Base-by-base conservation (phyloP, 2,888 invertebrate genomes). In the Cylindroiulus punctatus region DNA sequence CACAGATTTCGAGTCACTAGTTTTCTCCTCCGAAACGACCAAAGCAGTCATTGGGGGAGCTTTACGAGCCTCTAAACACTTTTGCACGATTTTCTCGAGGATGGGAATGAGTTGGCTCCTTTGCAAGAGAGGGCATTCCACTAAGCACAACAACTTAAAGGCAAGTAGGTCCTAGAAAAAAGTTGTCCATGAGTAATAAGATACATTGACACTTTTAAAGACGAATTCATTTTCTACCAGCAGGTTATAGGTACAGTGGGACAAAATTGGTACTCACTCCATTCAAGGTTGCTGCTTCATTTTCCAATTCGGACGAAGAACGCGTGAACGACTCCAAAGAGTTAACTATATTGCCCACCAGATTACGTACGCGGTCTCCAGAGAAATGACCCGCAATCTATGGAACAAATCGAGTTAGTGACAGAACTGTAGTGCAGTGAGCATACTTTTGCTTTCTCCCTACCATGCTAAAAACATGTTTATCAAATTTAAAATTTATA, bases 291-390 rank as follows among this genome's bases (percentile, higher is more conserved):
- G 5, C 30, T 5, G 47, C 76, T 10, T 85, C 85, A 14, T 19
- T 76, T 76, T 76, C 85, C 84, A 84, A 84, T 14, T 42, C 40
- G 84, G 42, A n/a, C 7, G 12, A 32, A 32, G 81, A 32, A 36
- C 84, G 12, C 44, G 84, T 42, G 85, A 30, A 32, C 32, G 36
- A 19, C 36, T 85, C 92, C 88, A 94, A 90, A 5, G 93, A 92
- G n/a, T 92, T 92, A n/a, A 94, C 93, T 12, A 94, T 92, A 88
- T 92, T 93, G 88, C 93, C 93, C 86, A 94, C 92, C 89, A 94
- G 92, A 57, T 92, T 92, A 88, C 93, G 91, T 0, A 93, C 93
- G 89, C 93, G 93, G 88, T 93, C 93, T 4, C 93, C 93, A 57
- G 93, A 90, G 86, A 93, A 94, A 89, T 93, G 94, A 76, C 92